Base-by-base conservation (phyloP, 2,113 vertebrate species). In the Antidorcas marsupialis region DNA sequence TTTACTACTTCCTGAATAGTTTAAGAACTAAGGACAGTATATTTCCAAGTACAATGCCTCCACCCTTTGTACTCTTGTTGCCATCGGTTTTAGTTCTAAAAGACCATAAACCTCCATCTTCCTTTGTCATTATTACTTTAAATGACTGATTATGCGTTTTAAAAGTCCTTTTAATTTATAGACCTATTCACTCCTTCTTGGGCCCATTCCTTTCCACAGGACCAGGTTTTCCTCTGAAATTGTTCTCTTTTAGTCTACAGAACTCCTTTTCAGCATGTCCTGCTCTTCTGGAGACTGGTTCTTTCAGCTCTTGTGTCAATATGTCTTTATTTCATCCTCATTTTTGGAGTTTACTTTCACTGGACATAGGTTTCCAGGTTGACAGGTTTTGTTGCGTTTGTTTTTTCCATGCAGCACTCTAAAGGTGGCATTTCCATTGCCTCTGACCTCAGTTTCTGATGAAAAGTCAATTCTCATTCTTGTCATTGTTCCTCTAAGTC, bases 61-160 rank as follows among this genome's bases (percentile, higher is more conserved):
- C 27, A 91, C 17, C 5, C 9, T 90, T 57, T 84, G 27, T 52
- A 39, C 13, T 71, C 62, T 71, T 86, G 16, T 43, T 94, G 23
- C 76, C 82, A 87, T 5, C 25, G 17, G 13, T 71, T 85, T 96
- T 93, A 28, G 43, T 47, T 96, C 74, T 62, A 39, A 87, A 97
- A 43, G 27, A 84, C 53, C 57, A 91, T 76, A 78, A 87, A 33
- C 25, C 27, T 25, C 28, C 78, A 83, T 23, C 11, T 71, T 95
- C 64, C 23, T 91, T 79, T 93, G 74, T 83, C 83, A 53, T 81
- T 81, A 74, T 89, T 97, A 93, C 79, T 84, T 94, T 60, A 79
- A 67, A 23, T 39, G 33, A 55, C 1, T n/a, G 27, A 55, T 91
- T 85, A 89, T 59, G 30, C 39, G 5, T 50, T 57, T 62, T 76